These are phyloP conservation scores for Teleogryllus oceanicus DNA, from an alignment of 2,888 invertebrate genomes.

Conservation along the genomic window DNA sequence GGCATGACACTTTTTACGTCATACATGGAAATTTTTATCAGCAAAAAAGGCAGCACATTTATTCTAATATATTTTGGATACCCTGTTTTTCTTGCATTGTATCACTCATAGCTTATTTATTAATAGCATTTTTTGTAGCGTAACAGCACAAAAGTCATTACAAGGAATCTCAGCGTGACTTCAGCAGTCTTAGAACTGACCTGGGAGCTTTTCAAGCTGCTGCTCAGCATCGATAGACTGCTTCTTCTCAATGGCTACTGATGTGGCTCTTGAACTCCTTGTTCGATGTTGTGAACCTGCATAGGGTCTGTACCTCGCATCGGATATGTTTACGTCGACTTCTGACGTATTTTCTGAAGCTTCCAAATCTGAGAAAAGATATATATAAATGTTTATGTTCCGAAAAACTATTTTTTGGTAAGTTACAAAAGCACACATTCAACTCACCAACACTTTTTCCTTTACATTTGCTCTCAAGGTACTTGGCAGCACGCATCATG, in stretches of 20 bases:
- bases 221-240: neutral
- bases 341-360: neutral
- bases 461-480: slow-evolving; percentile 20
- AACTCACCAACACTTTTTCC: slow-evolving; percentile 18
- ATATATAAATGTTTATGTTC: neutral
- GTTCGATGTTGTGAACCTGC: neutral
- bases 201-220: neutral
- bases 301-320: neutral
- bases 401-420: no score
- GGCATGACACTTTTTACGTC: no score
- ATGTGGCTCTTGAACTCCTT: neutral
- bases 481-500: slow-evolving; percentile 28
- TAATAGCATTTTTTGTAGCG: no score
- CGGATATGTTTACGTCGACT: neutral
- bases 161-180: no score
- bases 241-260: neutral
- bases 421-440: neutral
- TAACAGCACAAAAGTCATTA: no score
- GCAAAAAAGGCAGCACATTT: no score
- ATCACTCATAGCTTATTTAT: no score
- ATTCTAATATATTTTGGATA: no score
- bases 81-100: no score
- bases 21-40: no score
- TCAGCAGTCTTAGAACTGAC: neutral
- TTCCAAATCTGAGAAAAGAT: neutral